Percentiles rank a stretch among this genome's conserved stretches.
Conservation (phyloP, 2,888 invertebrate species). For the Neocrepidodera transversa region DNA sequence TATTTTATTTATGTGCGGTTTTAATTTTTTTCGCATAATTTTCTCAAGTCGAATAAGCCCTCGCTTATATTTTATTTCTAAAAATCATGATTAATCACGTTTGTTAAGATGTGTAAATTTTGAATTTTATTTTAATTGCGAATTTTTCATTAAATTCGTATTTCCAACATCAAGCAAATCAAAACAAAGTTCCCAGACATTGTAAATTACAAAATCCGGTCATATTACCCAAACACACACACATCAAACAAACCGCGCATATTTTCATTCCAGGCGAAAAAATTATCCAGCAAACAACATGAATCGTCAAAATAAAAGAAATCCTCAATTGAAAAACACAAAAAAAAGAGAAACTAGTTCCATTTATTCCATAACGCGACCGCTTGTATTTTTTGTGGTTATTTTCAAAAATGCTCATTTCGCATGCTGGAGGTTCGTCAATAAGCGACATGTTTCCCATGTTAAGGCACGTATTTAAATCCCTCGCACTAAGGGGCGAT, state of each 20-base stretch:
- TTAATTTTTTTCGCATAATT: too few species aligned
- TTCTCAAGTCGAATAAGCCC: too few species aligned
- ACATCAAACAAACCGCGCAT: neutral
- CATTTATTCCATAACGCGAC: slow-evolving; percentile 8
- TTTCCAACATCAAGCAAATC: too few species aligned
- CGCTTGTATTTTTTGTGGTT: neutral
- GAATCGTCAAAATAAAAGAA: slow-evolving; percentile 6
- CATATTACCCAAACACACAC: slow-evolving; percentile 1
- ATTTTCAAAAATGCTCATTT: slow-evolving; percentile 20
- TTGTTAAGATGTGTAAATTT: too few species aligned
- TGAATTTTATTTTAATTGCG: too few species aligned
- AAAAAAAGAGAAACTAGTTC: neutral
- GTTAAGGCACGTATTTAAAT: neutral
- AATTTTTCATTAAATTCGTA: too few species aligned
- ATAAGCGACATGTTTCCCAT: slow-evolving; percentile 20
- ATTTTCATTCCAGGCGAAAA: neutral
- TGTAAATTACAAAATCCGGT: neutral
- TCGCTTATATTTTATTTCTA: too few species aligned
- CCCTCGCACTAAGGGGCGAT: too few species aligned
- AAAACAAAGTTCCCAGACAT: neutral
- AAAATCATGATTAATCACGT: too few species aligned
- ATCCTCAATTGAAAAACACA: slow-evolving; percentile 4
- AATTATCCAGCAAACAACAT: neutral
- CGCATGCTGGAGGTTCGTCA: slow-evolving; percentile 27
- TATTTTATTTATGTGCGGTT: too few species aligned